Evolutionary conservation across 2,888 invertebrate genomes (phyloP).

Genomic region (Pristionchus exspectatus): DNA sequence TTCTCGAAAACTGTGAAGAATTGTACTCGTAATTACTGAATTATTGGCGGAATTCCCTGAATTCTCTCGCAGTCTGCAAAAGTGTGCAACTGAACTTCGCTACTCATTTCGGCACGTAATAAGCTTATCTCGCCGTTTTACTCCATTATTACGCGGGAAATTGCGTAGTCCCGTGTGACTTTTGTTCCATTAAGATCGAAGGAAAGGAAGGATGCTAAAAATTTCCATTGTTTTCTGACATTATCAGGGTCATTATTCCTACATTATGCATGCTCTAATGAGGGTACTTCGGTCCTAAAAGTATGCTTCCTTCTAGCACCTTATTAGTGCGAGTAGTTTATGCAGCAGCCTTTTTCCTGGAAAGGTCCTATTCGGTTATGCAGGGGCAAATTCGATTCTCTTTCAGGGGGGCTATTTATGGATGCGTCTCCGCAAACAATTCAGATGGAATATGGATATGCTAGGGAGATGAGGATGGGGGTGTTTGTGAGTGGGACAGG

Average conservation of each 20-base stretch:
- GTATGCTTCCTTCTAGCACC: not conserved
- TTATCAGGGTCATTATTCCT: too few relatives aligned
- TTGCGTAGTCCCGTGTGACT: not conserved
- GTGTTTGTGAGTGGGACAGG: not conserved
- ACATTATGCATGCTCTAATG: not conserved
- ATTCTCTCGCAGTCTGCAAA: not conserved
- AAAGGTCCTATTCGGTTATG: not conserved
- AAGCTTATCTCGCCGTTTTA: not conserved
- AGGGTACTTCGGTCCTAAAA: not conserved
- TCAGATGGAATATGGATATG: not conserved
- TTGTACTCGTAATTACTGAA: not conserved
- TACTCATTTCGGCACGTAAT: conserved; percentile 20
- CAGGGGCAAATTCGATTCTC: conserved; percentile 4
- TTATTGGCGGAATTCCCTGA: not conserved
- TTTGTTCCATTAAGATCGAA: not conserved
- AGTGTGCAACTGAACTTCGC: not conserved
- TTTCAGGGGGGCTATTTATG: not conserved
- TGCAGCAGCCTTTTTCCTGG: not conserved
- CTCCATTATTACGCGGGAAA: not conserved
- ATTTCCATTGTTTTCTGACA: not conserved
- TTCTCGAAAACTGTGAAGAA: not conserved
- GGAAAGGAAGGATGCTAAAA: not conserved
- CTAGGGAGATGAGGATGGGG: not conserved
- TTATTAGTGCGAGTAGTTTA: not conserved
- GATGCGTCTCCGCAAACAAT: not conserved